Evolutionary conservation across 1,140 invertebrate species (phyloP).

Genomic region (Leptonema lineaticorne): DNA sequence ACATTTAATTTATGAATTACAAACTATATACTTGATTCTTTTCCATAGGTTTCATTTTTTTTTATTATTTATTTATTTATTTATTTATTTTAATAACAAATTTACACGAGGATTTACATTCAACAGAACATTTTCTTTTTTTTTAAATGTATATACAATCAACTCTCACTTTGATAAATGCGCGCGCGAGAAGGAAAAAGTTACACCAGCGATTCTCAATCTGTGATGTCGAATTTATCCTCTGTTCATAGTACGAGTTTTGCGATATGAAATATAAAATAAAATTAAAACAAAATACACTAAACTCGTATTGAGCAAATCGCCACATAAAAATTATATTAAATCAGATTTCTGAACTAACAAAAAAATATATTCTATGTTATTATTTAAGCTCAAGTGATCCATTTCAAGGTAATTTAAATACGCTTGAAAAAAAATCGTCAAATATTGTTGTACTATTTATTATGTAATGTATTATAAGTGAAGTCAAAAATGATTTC

Average conservation of each 20-base stretch:
- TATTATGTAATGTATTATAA: neutral
- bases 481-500: too few species aligned
- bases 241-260: too few species aligned
- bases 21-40: slow-evolving; percentile 18
- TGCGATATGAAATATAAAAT: too few species aligned
- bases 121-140: neutral
- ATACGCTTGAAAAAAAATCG: neutral
- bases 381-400: slow-evolving; percentile 7
- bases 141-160: neutral
- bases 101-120: slow-evolving; percentile 16
- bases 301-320: too few species aligned
- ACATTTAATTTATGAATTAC: slow-evolving; percentile 37
- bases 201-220: too few species aligned
- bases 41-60: slow-evolving; percentile 24
- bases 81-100: slow-evolving; percentile 31
- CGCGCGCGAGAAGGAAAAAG: neutral
- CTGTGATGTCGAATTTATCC: too few species aligned
- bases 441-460: slow-evolving; percentile 13
- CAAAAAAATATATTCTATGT: neutral
- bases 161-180: neutral
- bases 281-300: too few species aligned
- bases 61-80: too few species aligned
- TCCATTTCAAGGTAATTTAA: neutral
- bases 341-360: too few species aligned
- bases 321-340: too few species aligned